These are phyloP conservation scores for Willisornis vidua DNA, from an alignment of 2,113 vertebrate genomes.

Conservation along the genomic window DNA sequence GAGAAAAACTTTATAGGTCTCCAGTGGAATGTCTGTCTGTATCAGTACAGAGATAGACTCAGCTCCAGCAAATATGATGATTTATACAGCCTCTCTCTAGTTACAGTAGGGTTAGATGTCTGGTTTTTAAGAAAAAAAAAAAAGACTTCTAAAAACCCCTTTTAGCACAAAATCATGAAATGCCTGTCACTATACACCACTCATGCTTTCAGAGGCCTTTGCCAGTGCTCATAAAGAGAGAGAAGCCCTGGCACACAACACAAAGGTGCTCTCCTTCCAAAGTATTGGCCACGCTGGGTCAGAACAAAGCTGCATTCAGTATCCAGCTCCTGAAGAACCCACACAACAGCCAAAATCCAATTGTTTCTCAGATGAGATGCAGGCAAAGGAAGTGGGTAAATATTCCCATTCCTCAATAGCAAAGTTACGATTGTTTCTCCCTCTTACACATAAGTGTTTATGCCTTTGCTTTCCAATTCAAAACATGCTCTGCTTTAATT, in stretches of 20 bases:
- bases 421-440: neutral
- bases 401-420: neutral
- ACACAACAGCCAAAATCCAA: accelerated
- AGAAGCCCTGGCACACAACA: neutral
- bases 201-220: neutral
- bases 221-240: neutral
- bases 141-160: neutral
- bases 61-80: neutral
- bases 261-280: neutral
- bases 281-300: accelerated
- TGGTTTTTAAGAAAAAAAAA: neutral
- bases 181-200: neutral
- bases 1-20: neutral
- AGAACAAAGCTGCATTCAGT: neutral
- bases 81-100: neutral
- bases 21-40: neutral
- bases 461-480: neutral
- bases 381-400: neutral
- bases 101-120: neutral
- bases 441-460: neutral
- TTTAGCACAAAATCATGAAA: neutral
- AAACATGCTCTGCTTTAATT: neutral
- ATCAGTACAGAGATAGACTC: neutral
- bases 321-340: neutral
- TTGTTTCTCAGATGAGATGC: neutral